Evolutionary conservation across 2,888 invertebrate genomes (phyloP).

Genomic region (Gibbula magus): DNA sequence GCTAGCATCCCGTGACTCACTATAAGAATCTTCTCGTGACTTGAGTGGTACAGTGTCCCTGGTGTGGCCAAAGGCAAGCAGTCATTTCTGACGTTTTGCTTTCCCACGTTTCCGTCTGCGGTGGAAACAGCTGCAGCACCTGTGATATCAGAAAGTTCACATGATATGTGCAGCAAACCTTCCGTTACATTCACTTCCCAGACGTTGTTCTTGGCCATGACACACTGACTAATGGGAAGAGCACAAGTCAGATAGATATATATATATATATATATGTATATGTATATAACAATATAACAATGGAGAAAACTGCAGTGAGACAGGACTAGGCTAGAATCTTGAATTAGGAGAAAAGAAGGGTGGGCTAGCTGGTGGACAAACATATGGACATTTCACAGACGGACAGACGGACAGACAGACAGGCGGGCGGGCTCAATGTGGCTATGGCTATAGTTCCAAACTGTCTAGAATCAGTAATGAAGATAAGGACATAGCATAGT

Average conservation of each 20-base stretch:
- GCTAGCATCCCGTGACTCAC: constrained; percentile 28
- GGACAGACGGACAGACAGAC: background rate
- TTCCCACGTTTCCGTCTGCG: constrained; percentile 60
- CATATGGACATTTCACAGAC: background rate
- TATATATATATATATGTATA: background rate
- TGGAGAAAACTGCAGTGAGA: constrained; percentile 4
- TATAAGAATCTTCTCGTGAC: constrained; percentile 34
- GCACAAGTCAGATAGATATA: background rate
- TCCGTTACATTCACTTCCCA: background rate
- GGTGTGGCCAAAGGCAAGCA: constrained; percentile 59
- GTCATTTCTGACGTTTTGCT: constrained; percentile 69
- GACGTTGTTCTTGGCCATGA: too few relatives aligned
- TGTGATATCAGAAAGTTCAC: constrained; percentile 43
- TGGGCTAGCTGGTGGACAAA: too few relatives aligned
- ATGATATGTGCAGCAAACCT: constrained; percentile 24
- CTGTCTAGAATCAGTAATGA: background rate
- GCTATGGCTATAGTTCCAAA: background rate
- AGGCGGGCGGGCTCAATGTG: constrained; percentile 7
- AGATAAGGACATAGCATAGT: constrained; percentile 18
- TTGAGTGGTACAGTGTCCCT: constrained; percentile 56
- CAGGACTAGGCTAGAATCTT: background rate
- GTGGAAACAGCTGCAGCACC: constrained; percentile 68
- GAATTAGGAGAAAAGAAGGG: background rate
- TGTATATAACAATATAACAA: background rate
- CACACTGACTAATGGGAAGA: background rate